A percentile compares a stretch with the other conserved stretches of the same genome.
Evolutionary conservation across 2,888 invertebrate species (phyloP).

Genomic region (Drosophila diplacantha): DNA sequence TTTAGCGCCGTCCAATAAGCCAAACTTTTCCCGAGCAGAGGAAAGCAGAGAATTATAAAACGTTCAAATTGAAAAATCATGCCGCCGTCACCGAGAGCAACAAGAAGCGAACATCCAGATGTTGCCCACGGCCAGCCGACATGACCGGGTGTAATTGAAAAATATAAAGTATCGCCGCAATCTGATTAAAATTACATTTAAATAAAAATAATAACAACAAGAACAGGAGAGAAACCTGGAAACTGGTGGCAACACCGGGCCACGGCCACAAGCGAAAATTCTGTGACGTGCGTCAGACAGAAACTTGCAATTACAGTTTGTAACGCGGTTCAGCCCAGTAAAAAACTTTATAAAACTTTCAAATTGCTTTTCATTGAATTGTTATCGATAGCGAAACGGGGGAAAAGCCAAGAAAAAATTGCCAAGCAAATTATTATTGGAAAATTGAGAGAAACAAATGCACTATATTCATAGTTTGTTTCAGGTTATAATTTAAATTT

Average conservation of each 20-base stretch:
- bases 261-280: slow-evolving; percentile 24
- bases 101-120: slow-evolving; percentile 40
- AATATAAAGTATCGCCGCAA: slow-evolving; percentile 65
- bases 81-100: slow-evolving; percentile 40
- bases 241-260: slow-evolving; percentile 6
- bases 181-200: slow-evolving; percentile 73
- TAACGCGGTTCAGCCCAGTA: slow-evolving; percentile 35
- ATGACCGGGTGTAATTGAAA: slow-evolving; percentile 63
- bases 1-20: slow-evolving; percentile 43
- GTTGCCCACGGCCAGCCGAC: slow-evolving; percentile 33
- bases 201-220: slow-evolving; percentile 56
- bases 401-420: background rate
- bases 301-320: slow-evolving; percentile 52
- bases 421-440: background rate
- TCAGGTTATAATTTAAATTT: background rate
- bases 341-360: slow-evolving; percentile 51
- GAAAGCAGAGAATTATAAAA: slow-evolving; percentile 45
- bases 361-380: slow-evolving; percentile 43
- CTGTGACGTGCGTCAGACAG: slow-evolving; percentile 39
- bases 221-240: slow-evolving; percentile 16
- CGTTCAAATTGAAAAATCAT: slow-evolving; percentile 64
- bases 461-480: background rate
- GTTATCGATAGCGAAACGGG: slow-evolving; percentile 30
- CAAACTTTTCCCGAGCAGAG: slow-evolving; percentile 46
- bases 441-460: background rate